Base-by-base conservation (phyloP, 2,797 vertebrate genomes). In the Crossoptilon crossoptilon region DNA sequence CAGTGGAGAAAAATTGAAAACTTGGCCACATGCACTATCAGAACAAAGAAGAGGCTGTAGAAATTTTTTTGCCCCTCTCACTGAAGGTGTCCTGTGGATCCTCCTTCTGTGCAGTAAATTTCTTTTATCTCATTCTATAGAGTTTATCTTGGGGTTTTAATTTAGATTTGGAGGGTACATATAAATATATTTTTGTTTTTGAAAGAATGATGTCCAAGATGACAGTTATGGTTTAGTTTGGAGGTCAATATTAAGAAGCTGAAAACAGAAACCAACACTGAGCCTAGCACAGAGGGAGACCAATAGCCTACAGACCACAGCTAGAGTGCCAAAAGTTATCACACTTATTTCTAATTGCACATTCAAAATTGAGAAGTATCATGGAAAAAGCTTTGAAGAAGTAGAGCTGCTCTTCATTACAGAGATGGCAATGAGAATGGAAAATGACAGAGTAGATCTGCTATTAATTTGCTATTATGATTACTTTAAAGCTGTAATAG, bases 401-500 rank as follows among this genome's bases (percentile, higher is more conserved):
- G 69, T n/a, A 83, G 79, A 85, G 63, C 72, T 90, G 63, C 85
- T 92, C 91, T 83, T 91, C 66, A 78, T 92, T 93, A 94, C 62
- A 78, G 85, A 83, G 80, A 73, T 55, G 77, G 81, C 78, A 86
- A 22, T 26, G 35, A 87, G 72, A 83, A 90, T 82, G 85, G 83
- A 90, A 96, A 92, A 87, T 83, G 75, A 84, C 91, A 81, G 62
- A 74, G 70, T 2, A 58, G 83, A 74, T 95, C 62, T 92, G 72
- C 84, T 87, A 90, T 94, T 94, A 96, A 94, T 90, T 88, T 93
- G 83, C 80, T 77, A 37, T 94, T 91, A 83, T 79, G 62, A 92
- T 80, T 84, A 66, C 55, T 94, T 92, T 79, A 79, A 87, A 87
- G 67, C 87, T 90, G 53, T 68, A 90, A 91, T 58, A 82, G 73